Conservation (phyloP, 2,888 invertebrate species). For the Eumacrocentrus americanus region DNA sequence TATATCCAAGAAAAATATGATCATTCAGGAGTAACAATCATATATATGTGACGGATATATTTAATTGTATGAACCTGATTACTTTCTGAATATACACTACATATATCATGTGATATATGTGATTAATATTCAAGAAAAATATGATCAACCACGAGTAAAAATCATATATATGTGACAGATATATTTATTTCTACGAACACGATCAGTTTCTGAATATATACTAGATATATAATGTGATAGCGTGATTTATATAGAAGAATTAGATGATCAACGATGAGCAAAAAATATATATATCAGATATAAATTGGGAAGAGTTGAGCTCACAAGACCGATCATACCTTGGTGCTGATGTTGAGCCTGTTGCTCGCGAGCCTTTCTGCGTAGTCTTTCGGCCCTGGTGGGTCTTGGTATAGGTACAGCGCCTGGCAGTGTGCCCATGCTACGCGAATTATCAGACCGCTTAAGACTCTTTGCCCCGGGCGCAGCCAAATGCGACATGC, state of each 20-base stretch:
- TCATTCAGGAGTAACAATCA: too few species aligned
- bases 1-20: too few species aligned
- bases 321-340: conserved; percentile 53
- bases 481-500: conserved; percentile 74
- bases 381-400: conserved; percentile 57
- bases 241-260: neutral
- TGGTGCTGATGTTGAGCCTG: conserved; percentile 46
- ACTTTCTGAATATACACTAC: too few species aligned
- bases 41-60: too few species aligned
- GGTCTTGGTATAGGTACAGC: conserved; percentile 51
- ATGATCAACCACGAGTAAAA: too few species aligned
- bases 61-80: too few species aligned
- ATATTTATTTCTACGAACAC: neutral
- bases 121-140: too few species aligned
- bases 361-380: conserved; percentile 58
- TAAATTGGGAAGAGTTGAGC: conserved; percentile 49
- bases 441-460: conserved; percentile 60
- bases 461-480: conserved; percentile 56
- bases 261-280: neutral
- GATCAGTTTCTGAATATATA: neutral
- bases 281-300: neutral
- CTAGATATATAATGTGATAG: neutral
- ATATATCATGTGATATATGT: too few species aligned
- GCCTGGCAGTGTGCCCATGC: conserved; percentile 60
- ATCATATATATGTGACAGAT: neutral